These are phyloP conservation scores for Ginglymostoma cirratum DNA, from an alignment of 2,113 vertebrate species.

Conservation along the genomic window DNA sequence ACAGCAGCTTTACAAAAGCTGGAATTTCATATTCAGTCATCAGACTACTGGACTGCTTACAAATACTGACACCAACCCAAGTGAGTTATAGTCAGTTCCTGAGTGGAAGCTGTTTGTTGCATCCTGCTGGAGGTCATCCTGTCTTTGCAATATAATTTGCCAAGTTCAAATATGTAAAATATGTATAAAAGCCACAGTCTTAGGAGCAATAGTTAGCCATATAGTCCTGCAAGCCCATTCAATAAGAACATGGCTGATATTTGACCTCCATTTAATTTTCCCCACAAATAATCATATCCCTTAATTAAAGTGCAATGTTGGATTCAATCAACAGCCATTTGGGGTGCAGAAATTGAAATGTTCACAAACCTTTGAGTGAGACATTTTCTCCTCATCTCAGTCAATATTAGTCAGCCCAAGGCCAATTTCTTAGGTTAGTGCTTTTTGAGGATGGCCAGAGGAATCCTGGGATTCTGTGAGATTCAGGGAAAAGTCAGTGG, in stretches of 20 bases:
- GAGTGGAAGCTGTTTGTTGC: background rate
- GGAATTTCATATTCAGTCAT: background rate
- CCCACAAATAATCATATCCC: background rate
- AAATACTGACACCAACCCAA: background rate
- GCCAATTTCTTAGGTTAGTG: too few relatives aligned
- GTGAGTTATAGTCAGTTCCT: background rate
- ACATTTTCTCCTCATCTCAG: too few relatives aligned
- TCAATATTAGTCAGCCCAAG: too few relatives aligned
- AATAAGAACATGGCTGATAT: background rate
- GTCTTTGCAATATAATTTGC: background rate
- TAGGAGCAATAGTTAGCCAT: background rate
- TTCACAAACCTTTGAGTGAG: too few relatives aligned
- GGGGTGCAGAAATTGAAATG: too few relatives aligned
- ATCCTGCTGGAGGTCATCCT: background rate
- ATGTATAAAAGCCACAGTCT: background rate
- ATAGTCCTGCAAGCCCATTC: background rate
- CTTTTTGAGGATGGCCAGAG: too few relatives aligned
- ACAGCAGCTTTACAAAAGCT: background rate
- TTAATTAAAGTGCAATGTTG: background rate
- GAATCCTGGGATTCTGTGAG: too few relatives aligned
- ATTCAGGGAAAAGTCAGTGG: too few relatives aligned
- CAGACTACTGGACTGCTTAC: background rate
- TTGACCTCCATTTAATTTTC: background rate
- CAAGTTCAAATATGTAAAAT: background rate
- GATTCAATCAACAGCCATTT: background rate